Percentiles rank a stretch among this genome's conserved stretches.
Conservation (phyloP, 2,888 invertebrate genomes). For the Parapristionchus giblindavisi region DNA sequence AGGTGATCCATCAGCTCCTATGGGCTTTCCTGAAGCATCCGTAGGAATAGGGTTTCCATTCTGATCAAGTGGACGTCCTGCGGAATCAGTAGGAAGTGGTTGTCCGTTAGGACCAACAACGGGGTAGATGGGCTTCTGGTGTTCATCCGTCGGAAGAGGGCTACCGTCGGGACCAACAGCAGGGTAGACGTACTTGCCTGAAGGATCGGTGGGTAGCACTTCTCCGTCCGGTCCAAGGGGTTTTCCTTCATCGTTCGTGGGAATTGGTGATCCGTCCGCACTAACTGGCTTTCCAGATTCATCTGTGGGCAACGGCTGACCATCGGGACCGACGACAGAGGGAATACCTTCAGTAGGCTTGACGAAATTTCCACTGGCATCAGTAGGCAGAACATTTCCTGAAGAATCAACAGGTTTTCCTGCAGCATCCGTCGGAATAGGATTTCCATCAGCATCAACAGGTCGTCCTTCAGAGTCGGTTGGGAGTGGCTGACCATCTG, state of each 20-base stretch:
- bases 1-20: conserved; percentile 44
- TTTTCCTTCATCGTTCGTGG: conserved; percentile 51
- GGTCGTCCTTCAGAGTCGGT: conserved; percentile 47
- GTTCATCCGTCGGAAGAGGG: conserved; percentile 44
- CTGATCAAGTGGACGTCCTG: conserved; percentile 39
- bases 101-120: conserved; percentile 50
- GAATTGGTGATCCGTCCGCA: conserved; percentile 48
- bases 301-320: conserved; percentile 42
- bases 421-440: conserved; percentile 41
- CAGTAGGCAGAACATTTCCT: conserved; percentile 51
- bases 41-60: conserved; percentile 42
- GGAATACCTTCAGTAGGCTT: conserved; percentile 25
- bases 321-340: conserved; percentile 42
- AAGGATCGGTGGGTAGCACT: conserved; percentile 20
- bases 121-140: conserved; percentile 36
- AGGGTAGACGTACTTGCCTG: conserved; percentile 33
- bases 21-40: conserved; percentile 47
- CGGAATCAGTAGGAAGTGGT: conserved; percentile 47
- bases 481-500: conserved; percentile 47
- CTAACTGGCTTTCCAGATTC: conserved; percentile 44
- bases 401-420: conserved; percentile 51
- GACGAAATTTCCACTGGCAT: conserved; percentile 44
- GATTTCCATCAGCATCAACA: conserved; percentile 37
- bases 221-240: conserved; percentile 41
- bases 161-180: conserved; percentile 40